Evolutionary conservation across 2,888 invertebrate species (phyloP).

Genomic region (Syrista parreyssii): DNA sequence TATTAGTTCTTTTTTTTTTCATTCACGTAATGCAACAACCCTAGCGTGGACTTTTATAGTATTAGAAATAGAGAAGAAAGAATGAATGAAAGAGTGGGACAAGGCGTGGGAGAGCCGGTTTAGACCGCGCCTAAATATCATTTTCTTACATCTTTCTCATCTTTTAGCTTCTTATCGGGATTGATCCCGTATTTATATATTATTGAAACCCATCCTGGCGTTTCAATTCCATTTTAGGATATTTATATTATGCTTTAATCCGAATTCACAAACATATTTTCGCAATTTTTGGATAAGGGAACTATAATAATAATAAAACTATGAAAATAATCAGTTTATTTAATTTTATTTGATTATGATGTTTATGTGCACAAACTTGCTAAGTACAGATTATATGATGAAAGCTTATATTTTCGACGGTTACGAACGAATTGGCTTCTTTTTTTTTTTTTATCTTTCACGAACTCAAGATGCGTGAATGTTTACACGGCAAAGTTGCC

Average conservation of each 20-base stretch:
- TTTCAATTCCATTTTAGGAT: background rate
- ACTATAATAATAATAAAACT: no score
- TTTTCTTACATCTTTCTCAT: constrained; percentile 1
- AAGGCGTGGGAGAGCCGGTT: constrained; percentile 37
- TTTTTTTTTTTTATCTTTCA: background rate
- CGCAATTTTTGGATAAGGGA: background rate
- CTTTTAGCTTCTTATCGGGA: background rate
- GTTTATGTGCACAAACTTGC: background rate
- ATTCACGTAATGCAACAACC: background rate
- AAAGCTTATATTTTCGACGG: background rate
- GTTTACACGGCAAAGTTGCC: constrained; percentile 29
- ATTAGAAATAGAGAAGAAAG: background rate
- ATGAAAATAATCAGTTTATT: background rate
- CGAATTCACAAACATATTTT: background rate
- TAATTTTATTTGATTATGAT: background rate
- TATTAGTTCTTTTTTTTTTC: background rate
- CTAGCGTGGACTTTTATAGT: background rate
- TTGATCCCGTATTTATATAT: background rate
- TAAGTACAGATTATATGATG: no score
- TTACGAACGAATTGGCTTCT: constrained; percentile 20
- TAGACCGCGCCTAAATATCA: constrained; percentile 44
- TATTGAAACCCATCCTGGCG: background rate
- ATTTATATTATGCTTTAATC: background rate
- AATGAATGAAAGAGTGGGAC: constrained; percentile 6
- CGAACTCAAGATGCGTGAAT: constrained; percentile 14